phyloP scores from a whole-genome alignment of 1,140 invertebrate genomes.

The Hermetia illucens region DNA sequence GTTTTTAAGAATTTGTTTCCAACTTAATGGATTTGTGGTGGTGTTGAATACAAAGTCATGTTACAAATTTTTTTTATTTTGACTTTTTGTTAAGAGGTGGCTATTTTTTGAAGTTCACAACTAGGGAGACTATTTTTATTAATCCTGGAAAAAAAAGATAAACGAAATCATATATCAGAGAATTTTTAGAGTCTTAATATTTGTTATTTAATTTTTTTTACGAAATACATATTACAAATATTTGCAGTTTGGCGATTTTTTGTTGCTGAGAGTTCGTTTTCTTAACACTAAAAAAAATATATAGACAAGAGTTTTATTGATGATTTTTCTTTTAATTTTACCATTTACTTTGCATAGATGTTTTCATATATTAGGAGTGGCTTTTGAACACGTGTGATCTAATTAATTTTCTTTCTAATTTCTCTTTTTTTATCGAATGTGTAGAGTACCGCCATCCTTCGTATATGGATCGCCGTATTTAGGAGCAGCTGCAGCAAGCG shows the following conservation, averaged over 20 bases:
- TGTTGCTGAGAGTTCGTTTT: slow-evolving; percentile 1
- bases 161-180: too few species aligned
- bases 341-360: slow-evolving; percentile 1
- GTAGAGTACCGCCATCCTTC: slow-evolving; percentile 58
- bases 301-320: background rate
- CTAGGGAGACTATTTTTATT: too few species aligned
- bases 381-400: slow-evolving; percentile 1
- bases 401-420: slow-evolving; percentile 8
- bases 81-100: too few species aligned
- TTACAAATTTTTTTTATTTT: too few species aligned
- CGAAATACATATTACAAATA: too few species aligned
- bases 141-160: too few species aligned
- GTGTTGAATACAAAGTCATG: too few species aligned
- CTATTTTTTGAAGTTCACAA: too few species aligned
- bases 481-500: slow-evolving; percentile 34
- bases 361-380: slow-evolving; percentile 1
- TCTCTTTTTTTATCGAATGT: slow-evolving; percentile 20
- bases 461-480: slow-evolving; percentile 56
- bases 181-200: too few species aligned
- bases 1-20: too few species aligned
- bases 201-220: too few species aligned
- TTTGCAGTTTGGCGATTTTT: slow-evolving; percentile 1
- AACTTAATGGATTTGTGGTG: too few species aligned
- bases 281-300: background rate
- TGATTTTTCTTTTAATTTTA: slow-evolving; percentile 3